phyloP scores from a whole-genome alignment of 2,113 vertebrate species.

The Galeopterus variegatus region DNA sequence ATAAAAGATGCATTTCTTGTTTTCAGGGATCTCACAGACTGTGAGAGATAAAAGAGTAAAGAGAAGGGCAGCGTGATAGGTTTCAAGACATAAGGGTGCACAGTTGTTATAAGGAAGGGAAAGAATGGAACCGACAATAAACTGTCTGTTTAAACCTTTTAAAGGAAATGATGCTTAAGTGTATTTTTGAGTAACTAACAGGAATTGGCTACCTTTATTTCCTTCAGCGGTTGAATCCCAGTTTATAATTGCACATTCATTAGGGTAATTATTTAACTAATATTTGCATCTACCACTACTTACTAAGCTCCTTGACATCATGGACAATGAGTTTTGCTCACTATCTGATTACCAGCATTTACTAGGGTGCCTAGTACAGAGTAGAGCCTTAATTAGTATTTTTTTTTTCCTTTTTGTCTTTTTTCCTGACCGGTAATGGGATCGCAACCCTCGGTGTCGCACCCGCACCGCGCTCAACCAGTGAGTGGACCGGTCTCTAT shows the following conservation, averaged over 20 bases:
- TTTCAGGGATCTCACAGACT: not conserved
- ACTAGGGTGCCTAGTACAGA: not conserved
- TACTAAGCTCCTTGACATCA: not conserved
- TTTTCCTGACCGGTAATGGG: too few species aligned
- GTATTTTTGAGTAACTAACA: not conserved
- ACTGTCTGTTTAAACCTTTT: not conserved
- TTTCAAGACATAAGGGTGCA: not conserved
- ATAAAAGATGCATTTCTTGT: not conserved
- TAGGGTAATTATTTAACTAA: slow-evolving; percentile 6
- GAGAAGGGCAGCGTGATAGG: not conserved
- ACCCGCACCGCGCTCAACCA: too few species aligned
- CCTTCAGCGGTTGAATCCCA: not conserved
- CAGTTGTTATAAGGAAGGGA: not conserved
- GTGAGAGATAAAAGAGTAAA: not conserved
- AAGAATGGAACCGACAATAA: not conserved
- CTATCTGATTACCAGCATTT: not conserved
- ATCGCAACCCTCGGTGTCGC: too few species aligned
- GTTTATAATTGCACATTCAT: not conserved
- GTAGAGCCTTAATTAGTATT: not conserved
- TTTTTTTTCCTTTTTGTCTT: too few species aligned
- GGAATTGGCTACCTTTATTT: not conserved
- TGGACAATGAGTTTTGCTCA: not conserved
- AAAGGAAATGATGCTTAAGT: not conserved
- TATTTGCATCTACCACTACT: not conserved
- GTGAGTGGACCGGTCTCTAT: too few species aligned